Base-by-base conservation (phyloP, 2,113 vertebrate genomes). In the Cynopterus brachyotis region DNA sequence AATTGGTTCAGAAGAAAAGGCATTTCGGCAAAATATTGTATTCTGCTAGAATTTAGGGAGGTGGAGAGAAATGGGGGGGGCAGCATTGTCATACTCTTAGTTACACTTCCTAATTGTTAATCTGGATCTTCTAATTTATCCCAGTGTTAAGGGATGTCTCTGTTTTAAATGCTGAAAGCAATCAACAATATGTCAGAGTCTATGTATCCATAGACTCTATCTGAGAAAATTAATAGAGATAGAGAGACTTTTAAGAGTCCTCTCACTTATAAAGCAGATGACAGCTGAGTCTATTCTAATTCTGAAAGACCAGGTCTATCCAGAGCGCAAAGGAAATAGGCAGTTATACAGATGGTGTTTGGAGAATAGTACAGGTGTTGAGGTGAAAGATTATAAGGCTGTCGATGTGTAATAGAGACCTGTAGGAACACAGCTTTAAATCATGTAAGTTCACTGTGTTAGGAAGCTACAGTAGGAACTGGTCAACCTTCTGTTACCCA, bases 251-350 rank as follows among this genome's bases (percentile, higher is more conserved):
- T 45, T 85, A 28, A 66, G 72, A 89, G 78, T 66, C 28, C 17
- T 66, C 22, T 89, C n/a, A 59, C 16, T 78, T 66, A n/a, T 53
- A 83, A 94, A 95, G 45, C 57, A 88, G 62, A 83, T 80, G 59
- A 37, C 19, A 92, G 66, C 57, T 69, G 59, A 20, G 13, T 26
- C 57, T 79, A 73, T 73, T 79, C 73, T 64, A 83, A 94, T 73
- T 94, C 73, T 87, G 40, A 92, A 82, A 95, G 37, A 30, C 55
- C 62, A 93, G 92, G 78, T 89, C 89, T 96, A 93, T 93, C 72
- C 9, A 80, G 69, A 20, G 6, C 60, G 32, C 70, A 93, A 60
- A 94, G 35, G n/a, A 90, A 95, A 64, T 47, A 69, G 53, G n/a
- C 45, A 94, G 62, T 91, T 47, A 76, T 26, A 73, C 37, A 91